Conservation (phyloP, 2,888 invertebrate genomes). For the Hylaea fasciaria region DNA sequence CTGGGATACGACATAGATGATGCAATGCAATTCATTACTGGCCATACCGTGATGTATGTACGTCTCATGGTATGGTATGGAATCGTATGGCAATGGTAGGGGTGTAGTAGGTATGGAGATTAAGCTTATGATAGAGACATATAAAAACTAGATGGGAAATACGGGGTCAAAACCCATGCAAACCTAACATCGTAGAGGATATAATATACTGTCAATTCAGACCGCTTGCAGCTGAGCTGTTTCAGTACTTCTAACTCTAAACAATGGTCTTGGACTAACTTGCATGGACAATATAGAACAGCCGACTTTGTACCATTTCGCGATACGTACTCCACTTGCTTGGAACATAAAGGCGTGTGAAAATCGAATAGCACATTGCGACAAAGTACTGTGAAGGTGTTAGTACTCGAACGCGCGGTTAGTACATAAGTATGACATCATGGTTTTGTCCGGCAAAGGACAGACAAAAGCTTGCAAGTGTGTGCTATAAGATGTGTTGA, state of each 20-base stretch:
- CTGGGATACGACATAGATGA: no score
- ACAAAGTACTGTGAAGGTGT: constrained; percentile 16
- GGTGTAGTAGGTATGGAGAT: no score
- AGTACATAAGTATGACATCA: constrained; percentile 70
- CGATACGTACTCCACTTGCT: background rate
- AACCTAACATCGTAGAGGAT: no score
- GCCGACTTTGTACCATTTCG: background rate
- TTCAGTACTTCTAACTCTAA: background rate
- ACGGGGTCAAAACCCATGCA: no score
- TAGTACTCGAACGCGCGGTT: constrained; percentile 1
- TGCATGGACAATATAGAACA: background rate
- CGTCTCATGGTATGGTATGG: no score
- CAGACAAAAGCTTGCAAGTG: constrained; percentile 69
- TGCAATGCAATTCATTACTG: no score
- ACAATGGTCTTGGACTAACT: background rate
- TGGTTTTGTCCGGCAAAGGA: constrained; percentile 77
- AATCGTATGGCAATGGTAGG: no score
- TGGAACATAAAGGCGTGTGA: background rate
- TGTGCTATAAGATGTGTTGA: constrained; percentile 58
- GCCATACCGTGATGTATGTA: no score
- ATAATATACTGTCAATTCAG: no score
- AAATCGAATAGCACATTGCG: background rate
- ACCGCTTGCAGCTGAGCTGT: background rate
- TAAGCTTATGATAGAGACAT: no score
- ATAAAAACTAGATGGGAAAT: no score